Evolutionary conservation across 2,888 invertebrate species (phyloP), one percentile per base, ranked within the genome.

Genomic region (Linnaemya vulpina): DNA sequence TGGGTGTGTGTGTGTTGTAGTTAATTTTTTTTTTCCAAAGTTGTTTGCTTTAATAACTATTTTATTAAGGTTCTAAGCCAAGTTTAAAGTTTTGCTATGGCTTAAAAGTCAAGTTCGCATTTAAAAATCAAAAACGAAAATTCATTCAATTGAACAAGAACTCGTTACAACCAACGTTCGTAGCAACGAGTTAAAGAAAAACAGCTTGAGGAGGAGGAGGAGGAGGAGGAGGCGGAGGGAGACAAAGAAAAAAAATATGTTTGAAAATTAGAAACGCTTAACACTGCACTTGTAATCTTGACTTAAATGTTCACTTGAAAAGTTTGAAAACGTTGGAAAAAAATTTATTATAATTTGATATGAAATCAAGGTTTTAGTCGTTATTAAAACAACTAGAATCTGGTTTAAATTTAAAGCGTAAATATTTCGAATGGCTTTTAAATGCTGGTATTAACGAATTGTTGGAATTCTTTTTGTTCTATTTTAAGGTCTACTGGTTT

Each of bases 401-500:
- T 78, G 13, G 60, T 68, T 73, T 79, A 62, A 38, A 49, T 49
- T 22, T 46, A 25, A 65, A 46, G 49, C 17, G 11, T 3, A n/a
- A 46, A 17, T 30, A 46, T 9, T 65, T 11, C n/a, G 17, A 46
- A 0, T 46, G 11, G 11, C 2, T 30, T 25, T 65, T 49, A 58
- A 71, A 70, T 40, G 20, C 4, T 38, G 20, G 3, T 30, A 46
- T 62, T 51, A 49, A 71, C 20, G 43, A 62, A 25, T 67, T 53
- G n/a, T 62, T 81, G 70, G 63, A 60, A 71, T 43, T 70, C 51
- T 8, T 70, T 77, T 86, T 17, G 11, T 71, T 35, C 13, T 65
- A 40, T 67, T 75, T 78, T 20, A 93, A 96, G 97, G 96, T 96
- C 90, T 99, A 98, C 94, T 99, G 99, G 99, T 99, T 99, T 94